These are phyloP conservation scores for Petromus typicus DNA, from an alignment of 2,113 vertebrate genomes.

Conservation along the genomic window DNA sequence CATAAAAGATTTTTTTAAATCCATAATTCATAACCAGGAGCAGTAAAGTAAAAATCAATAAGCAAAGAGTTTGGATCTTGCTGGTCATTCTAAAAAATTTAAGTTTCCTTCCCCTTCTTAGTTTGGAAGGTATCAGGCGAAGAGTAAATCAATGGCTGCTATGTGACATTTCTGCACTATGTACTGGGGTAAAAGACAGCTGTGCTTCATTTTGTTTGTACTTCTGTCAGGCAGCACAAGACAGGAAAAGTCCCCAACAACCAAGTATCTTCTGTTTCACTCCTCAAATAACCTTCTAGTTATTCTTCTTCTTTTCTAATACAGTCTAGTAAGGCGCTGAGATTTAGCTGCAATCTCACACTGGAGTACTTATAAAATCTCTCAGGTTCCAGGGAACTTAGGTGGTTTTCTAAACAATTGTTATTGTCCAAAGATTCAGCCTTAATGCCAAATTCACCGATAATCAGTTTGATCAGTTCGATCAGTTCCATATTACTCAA, in stretches of 20 bases:
- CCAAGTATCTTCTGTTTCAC: neutral
- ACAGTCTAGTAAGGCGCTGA: neutral
- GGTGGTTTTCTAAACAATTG: neutral
- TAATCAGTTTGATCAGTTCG: neutral
- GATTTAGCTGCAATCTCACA: neutral
- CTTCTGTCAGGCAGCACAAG: neutral
- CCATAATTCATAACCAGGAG: slow-evolving; percentile 66
- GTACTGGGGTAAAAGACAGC: neutral
- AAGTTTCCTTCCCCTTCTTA: slow-evolving; percentile 25
- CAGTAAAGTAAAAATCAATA: slow-evolving; percentile 73
- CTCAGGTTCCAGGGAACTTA: neutral
- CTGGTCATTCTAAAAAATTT: slow-evolving; percentile 55
- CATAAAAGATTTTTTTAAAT: slow-evolving; percentile 51
- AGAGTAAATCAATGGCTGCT: slow-evolving; percentile 52
- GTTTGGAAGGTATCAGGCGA: slow-evolving; percentile 60
- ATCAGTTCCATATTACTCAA: neutral
- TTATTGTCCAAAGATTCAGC: neutral
- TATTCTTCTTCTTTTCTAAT: neutral
- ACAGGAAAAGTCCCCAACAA: neutral
- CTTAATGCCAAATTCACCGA: neutral
- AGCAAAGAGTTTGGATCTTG: slow-evolving; percentile 45
- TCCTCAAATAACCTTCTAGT: neutral
- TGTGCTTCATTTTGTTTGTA: neutral
- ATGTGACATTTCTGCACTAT: neutral
- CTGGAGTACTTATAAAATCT: neutral